Percentiles rank a stretch among this genome's conserved stretches.
Conservation (phyloP, 2,797 vertebrate species). For the Poecile montanus region DNA sequence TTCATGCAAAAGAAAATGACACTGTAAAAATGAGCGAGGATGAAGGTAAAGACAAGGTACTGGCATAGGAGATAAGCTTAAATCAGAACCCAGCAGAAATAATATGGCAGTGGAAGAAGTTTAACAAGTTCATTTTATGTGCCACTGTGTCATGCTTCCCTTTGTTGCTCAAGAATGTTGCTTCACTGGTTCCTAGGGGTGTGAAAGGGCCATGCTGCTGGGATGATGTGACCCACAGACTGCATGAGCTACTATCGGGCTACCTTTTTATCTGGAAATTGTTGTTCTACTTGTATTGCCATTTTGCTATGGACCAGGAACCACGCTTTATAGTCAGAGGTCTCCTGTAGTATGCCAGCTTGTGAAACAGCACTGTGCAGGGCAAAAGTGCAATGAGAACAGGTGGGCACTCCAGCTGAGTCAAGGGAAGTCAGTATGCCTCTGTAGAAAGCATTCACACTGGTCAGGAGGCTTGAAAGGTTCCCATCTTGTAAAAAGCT, state of each 20-base stretch:
- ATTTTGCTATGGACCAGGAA: background rate
- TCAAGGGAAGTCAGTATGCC: background rate
- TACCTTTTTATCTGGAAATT: background rate
- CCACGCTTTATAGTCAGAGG: background rate
- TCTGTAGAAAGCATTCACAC: background rate
- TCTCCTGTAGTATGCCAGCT: background rate
- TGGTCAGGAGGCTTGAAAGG: background rate
- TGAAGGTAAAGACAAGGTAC: background rate
- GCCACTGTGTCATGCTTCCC: slow-evolving; percentile 36
- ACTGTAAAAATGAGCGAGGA: background rate
- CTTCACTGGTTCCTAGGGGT: slow-evolving; percentile 56
- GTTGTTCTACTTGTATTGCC: slow-evolving; percentile 1
- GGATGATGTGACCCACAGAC: slow-evolving; percentile 29
- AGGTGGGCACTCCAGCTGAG: background rate
- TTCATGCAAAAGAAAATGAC: background rate
- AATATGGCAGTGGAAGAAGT: slow-evolving; percentile 7
- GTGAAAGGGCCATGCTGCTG: slow-evolving; percentile 31
- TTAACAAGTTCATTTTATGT: slow-evolving; percentile 41
- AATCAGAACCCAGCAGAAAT: background rate
- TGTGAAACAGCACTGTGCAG: background rate
- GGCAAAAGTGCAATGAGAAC: background rate
- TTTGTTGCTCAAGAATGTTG: slow-evolving; percentile 66
- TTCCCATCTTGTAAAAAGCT: background rate
- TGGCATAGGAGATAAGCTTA: background rate
- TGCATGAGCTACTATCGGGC: background rate